phyloP scores from a whole-genome alignment of 2,888 invertebrate genomes.

The Drosophila helvetica region DNA sequence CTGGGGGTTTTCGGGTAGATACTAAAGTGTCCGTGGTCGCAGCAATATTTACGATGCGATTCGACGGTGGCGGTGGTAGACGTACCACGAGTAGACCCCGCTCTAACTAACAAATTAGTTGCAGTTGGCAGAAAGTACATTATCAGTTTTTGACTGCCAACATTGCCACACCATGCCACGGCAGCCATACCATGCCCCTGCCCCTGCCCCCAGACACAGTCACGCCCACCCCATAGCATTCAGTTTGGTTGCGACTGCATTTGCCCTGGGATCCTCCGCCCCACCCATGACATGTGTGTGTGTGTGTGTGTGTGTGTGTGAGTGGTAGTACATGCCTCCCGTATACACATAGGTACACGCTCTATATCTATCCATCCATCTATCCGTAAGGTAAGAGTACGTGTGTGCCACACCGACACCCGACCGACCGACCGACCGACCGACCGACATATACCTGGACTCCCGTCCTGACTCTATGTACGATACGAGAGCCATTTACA shows the following conservation, averaged over 20 bases:
- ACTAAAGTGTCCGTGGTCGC: slow-evolving; percentile 25
- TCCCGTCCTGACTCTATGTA: not conserved
- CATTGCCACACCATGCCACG: slow-evolving; percentile 41
- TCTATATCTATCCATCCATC: not conserved
- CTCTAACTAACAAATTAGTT: slow-evolving; percentile 57
- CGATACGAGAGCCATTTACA: not conserved
- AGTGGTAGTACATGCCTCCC: not conserved
- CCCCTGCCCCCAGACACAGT: not conserved
- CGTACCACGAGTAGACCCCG: slow-evolving; percentile 5
- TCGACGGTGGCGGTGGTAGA: slow-evolving; percentile 11
- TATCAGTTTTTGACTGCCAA: slow-evolving; percentile 60
- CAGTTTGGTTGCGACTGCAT: slow-evolving; percentile 19
- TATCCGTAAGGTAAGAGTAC: not conserved
- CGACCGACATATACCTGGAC: not conserved
- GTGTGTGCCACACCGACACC: not conserved
- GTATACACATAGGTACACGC: not conserved
- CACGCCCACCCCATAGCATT: slow-evolving; percentile 8
- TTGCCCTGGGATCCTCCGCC: not conserved
- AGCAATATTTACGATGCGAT: slow-evolving; percentile 39
- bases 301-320: too few species aligned
- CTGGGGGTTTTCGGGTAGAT: slow-evolving; percentile 2
- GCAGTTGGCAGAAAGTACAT: slow-evolving; percentile 56
- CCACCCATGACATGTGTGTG: not conserved
- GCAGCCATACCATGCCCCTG: not conserved
- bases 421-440: not conserved